Base-by-base conservation (phyloP, 2,113 vertebrate genomes). In the Cyanoliseus patagonus region DNA sequence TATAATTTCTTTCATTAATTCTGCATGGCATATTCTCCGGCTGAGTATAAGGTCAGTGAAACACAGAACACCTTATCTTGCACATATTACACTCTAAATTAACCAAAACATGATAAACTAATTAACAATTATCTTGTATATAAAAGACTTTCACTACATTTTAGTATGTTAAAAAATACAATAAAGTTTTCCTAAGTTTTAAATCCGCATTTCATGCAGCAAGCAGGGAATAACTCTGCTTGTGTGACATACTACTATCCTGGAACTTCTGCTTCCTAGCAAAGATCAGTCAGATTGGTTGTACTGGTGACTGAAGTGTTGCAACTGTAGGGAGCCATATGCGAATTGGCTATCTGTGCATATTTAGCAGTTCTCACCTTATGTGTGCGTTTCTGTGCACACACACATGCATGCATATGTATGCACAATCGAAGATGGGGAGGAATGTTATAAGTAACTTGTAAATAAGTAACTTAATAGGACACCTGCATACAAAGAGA, bases 81-180 rank as follows among this genome's bases (percentile, higher is more conserved):
- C 79, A 97, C 88, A 82, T 93, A 53, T 17, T 92, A 72, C 72
- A 91, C 19, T 37, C 59, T 82, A 79, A 90, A 76, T 91, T 83
- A 96, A 93, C 74, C 53, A 90, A 89, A 92, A 93, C 84, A 86
- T 10, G 41, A 96, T 95, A 30, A 79, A 91, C 96, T 96, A 91
- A 84, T 91, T 97, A 85, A 94, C 68, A 95, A 79, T 95, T 96
- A 86, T 67, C 46, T 81, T 91, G 77, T 87, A 31, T 94, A 49
- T 46, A 68, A 90, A 94, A 93, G 44, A 83, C 39, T 88, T 57
- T 51, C 82, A 78, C 57, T 94, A 49, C 83, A 83, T 95, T 94
- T 94, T 79, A 92, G 72, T 74, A 69, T 86, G 90, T 90, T 96
- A 91, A 94, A 97, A 93, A 80, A 89, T 79, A 80, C 46, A 69